Percentiles rank a stretch among this genome's conserved stretches.
These are phyloP conservation scores for Echinarachnius parma DNA, from an alignment of 53 echinoderm and acorn worm species.

Conservation along the genomic window DNA sequence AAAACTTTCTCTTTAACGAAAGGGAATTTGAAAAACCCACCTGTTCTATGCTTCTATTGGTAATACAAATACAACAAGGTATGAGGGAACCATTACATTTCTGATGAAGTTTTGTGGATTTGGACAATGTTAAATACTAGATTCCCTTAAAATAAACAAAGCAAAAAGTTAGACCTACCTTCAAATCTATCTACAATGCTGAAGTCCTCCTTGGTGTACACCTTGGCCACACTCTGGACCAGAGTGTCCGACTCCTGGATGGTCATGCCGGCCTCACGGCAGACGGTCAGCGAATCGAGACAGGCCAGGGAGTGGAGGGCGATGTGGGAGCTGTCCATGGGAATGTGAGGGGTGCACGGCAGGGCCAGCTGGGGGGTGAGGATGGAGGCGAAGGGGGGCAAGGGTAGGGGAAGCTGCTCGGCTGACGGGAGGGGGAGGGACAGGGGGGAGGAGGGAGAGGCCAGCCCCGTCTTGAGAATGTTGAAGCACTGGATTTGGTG, in stretches of 20 bases:
- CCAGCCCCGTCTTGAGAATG: conserved; percentile 45
- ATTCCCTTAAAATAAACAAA: too few species aligned
- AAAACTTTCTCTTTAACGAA: too few species aligned
- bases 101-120: too few species aligned
- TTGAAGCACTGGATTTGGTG: conserved; percentile 69
- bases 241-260: conserved; percentile 62
- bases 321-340: conserved; percentile 72
- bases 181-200: conserved; percentile 83
- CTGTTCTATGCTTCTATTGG: too few species aligned
- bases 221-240: conserved; percentile 58
- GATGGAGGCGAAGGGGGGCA: conserved; percentile 61
- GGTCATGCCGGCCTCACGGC: conserved; percentile 71
- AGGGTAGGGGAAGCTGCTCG: conserved; percentile 40
- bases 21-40: too few species aligned
- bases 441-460: not conserved
- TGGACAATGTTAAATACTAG: too few species aligned
- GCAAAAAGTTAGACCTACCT: conserved; percentile 65
- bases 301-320: conserved; percentile 86
- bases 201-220: conserved; percentile 89
- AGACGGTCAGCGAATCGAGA: conserved; percentile 73
- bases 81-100: too few species aligned
- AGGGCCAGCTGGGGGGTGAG: conserved; percentile 84
- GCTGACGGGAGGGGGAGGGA: conserved; percentile 1
- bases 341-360: conserved; percentile 62
- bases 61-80: too few species aligned